phyloP scores from a whole-genome alignment of 2,113 vertebrate genomes.

The Notarius quadriscutis region DNA sequence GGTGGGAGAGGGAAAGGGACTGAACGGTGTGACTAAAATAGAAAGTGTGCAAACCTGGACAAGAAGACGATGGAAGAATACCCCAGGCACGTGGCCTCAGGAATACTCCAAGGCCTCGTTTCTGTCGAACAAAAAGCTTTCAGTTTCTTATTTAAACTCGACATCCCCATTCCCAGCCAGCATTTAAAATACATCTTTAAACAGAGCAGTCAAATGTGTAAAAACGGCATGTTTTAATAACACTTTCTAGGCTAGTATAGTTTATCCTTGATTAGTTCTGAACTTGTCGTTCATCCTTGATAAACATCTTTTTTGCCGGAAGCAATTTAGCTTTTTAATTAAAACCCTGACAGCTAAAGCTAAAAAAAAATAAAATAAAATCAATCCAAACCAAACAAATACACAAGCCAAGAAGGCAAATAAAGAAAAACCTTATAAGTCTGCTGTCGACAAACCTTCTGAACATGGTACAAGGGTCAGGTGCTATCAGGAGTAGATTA shows the following conservation, averaged over 20 bases:
- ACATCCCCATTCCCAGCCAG: background rate
- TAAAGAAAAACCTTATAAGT: background rate
- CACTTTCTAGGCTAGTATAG: no score
- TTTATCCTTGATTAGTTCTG: background rate
- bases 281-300: conserved; percentile 2
- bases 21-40: conserved; percentile 41
- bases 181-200: background rate
- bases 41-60: conserved; percentile 33
- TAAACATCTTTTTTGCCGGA: background rate
- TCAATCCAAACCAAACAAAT: background rate
- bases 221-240: background rate
- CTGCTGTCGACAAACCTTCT: conserved; percentile 3
- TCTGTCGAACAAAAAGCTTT: conserved; percentile 20
- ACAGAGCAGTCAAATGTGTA: background rate
- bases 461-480: conserved; percentile 33
- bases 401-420: background rate
- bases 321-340: conserved; percentile 6
- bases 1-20: background rate
- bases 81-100: conserved; percentile 29
- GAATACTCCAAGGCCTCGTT: conserved; percentile 34
- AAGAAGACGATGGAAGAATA: conserved; percentile 31
- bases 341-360: conserved; percentile 6
- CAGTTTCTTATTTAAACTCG: conserved; percentile 10
- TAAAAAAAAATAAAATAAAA: background rate
- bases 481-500: conserved; percentile 41